These are phyloP conservation scores for Platichthys flesus DNA, from an alignment of 2,113 vertebrate species.

Conservation along the genomic window DNA sequence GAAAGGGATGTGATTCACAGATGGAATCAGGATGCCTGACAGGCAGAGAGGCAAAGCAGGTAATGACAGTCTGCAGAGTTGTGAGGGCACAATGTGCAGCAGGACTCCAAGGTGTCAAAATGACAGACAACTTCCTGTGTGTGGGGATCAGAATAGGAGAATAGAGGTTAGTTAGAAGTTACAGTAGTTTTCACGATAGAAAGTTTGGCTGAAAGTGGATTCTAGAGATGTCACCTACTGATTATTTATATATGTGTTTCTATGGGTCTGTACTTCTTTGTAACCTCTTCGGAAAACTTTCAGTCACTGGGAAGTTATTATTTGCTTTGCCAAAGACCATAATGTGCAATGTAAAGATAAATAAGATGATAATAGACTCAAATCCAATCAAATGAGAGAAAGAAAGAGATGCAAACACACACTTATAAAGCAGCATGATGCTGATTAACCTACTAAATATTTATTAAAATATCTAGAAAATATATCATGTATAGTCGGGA, in stretches of 20 bases:
- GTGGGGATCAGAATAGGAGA: conserved; percentile 20
- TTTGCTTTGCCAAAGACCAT: neutral
- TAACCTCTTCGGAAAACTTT: neutral
- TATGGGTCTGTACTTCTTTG: neutral
- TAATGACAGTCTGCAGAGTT: conserved; percentile 48
- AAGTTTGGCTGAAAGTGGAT: neutral
- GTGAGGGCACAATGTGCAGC: conserved; percentile 44
- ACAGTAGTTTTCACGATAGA: conserved; percentile 13
- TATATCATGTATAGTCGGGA: too few relatives aligned
- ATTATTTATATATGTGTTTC: neutral
- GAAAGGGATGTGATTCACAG: conserved; percentile 33
- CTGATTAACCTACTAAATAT: too few relatives aligned
- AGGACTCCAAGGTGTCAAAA: conserved; percentile 44
- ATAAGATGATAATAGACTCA: neutral
- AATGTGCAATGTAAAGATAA: neutral
- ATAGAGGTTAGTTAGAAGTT: neutral
- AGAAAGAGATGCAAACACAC: neutral
- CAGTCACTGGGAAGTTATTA: neutral
- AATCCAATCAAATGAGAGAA: neutral
- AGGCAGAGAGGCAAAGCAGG: conserved; percentile 33
- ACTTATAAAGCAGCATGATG: neutral
- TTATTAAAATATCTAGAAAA: too few relatives aligned
- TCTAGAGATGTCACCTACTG: neutral
- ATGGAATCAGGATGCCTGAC: conserved; percentile 39
- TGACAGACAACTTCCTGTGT: conserved; percentile 39